Evolutionary conservation across 2,113 vertebrate genomes (phyloP).

Genomic region (Rhea pennata): DNA sequence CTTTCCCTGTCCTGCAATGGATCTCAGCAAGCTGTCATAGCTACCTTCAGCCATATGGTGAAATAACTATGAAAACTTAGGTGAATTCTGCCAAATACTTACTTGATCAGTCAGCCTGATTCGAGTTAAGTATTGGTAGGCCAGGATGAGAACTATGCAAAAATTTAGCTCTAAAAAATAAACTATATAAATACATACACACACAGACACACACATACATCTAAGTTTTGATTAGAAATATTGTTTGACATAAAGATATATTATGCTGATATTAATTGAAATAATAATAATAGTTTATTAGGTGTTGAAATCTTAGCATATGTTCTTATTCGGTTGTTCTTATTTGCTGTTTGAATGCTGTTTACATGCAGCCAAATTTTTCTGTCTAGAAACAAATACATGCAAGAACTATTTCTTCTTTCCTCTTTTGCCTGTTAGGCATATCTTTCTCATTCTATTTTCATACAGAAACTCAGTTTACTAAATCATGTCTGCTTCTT

Average conservation of each 20-base stretch:
- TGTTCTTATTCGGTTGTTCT: not conserved
- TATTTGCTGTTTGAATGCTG: not conserved
- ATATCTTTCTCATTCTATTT: not conserved
- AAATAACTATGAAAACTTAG: not conserved
- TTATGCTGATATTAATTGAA: not conserved
- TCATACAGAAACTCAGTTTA: not conserved
- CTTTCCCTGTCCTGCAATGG: not conserved
- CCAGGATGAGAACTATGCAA: not conserved
- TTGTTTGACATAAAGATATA: not conserved
- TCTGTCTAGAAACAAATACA: not conserved
- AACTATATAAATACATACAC: not conserved
- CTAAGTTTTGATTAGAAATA: not conserved
- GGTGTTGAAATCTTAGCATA: not conserved
- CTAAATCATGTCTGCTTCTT: not conserved
- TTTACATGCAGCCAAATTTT: not conserved
- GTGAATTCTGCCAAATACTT: not conserved
- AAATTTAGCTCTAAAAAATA: not conserved
- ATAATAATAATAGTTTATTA: not conserved
- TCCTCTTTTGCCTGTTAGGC: not conserved
- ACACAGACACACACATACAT: not conserved
- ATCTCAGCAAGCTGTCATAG: not conserved
- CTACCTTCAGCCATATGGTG: not conserved
- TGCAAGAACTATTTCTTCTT: not conserved
- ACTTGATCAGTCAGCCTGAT: not conserved
- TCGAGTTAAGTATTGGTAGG: not conserved